A percentile compares a stretch with the other conserved stretches of the same genome.
Conservation (phyloP, 1,140 invertebrate genomes). For the Drosophila ogumai region DNA sequence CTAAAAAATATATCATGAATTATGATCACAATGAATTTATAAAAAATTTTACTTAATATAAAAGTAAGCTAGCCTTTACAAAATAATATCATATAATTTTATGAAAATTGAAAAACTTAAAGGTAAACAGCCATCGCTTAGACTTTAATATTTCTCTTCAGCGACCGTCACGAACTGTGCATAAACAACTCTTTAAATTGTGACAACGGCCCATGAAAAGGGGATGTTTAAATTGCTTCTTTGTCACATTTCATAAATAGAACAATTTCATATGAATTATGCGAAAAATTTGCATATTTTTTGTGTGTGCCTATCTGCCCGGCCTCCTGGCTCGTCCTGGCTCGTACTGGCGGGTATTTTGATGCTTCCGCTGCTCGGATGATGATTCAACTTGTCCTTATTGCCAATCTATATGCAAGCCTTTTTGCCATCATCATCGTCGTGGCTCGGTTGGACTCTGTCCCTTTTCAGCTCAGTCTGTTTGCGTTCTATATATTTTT, state of each 20-base stretch:
- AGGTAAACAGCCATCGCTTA: neutral
- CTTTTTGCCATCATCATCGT: slow-evolving; percentile 40
- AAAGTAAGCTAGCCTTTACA: neutral
- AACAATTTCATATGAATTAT: slow-evolving; percentile 67
- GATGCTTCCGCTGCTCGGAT: slow-evolving; percentile 47
- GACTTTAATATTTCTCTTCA: neutral
- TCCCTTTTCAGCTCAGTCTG: slow-evolving; percentile 28
- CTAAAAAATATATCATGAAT: neutral
- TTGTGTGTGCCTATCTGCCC: slow-evolving; percentile 15
- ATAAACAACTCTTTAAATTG: slow-evolving; percentile 34
- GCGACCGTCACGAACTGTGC: neutral
- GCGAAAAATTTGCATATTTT: slow-evolving; percentile 74
- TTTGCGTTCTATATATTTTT: slow-evolving; percentile 25
- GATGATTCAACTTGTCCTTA: slow-evolving; percentile 77
- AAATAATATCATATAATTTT: neutral
- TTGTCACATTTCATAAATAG: slow-evolving; percentile 74
- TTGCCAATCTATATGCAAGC: slow-evolving; percentile 82
- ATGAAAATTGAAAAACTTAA: neutral
- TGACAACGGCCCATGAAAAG: slow-evolving; percentile 27
- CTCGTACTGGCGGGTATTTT: slow-evolving; percentile 36
- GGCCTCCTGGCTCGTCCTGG: neutral
- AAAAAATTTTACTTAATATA: neutral
- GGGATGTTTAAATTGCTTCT: slow-evolving; percentile 46
- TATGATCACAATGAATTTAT: neutral
- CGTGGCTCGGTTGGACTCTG: slow-evolving; percentile 29